Base-by-base conservation (phyloP, 2,888 invertebrate species). In the Desoria tigrina region DNA sequence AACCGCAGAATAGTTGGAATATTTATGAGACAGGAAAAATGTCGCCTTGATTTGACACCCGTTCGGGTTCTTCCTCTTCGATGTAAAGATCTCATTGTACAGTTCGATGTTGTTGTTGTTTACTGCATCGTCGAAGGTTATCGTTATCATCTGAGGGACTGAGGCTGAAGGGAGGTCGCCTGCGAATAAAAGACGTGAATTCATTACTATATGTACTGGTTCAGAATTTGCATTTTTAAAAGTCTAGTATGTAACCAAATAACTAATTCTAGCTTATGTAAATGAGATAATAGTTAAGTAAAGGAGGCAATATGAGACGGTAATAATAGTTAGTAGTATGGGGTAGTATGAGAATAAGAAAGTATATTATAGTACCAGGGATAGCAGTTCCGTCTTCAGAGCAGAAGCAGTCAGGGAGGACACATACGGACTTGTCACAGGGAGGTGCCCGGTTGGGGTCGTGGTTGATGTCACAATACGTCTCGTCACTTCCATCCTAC, bases 71-170 rank as follows among this genome's bases (percentile, higher is more conserved):
- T 90, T 91, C 72, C 94, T 87, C 77, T 90, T 89, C 66, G 88
- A 88, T 80, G 89, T 91, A 83, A 94, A 94, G 72, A 94, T 92
- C 78, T 93, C 92, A 80, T 91, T 91, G 85, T 94, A 94, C 58
- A 94, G 83, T 77, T 92, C 93, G 79, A 94, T 94, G 82, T 94
- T 94, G 83, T 94, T 93, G 82, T 93, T 93, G 81, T 94, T 94
- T 81, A 94, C 92, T 78, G 94, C 94, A 78, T 94, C 94, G 79
- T 94, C 94, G 80, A 94, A 94, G 58, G 94, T 94, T 79, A 94
- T 90, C 65, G 92, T 93, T 79, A 94, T 88, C 94, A 94, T 94
- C 83, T 94, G 93, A 4, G 94, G 94, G 0, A 94, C 91, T 76
- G 78, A 61, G 32, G 75, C 72, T 0, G 69, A 37, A 2, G 71